A percentile compares a stretch with the other conserved stretches of the same genome.
Conservation (phyloP, 2,113 vertebrate genomes). For the Rhombomys opimus region DNA sequence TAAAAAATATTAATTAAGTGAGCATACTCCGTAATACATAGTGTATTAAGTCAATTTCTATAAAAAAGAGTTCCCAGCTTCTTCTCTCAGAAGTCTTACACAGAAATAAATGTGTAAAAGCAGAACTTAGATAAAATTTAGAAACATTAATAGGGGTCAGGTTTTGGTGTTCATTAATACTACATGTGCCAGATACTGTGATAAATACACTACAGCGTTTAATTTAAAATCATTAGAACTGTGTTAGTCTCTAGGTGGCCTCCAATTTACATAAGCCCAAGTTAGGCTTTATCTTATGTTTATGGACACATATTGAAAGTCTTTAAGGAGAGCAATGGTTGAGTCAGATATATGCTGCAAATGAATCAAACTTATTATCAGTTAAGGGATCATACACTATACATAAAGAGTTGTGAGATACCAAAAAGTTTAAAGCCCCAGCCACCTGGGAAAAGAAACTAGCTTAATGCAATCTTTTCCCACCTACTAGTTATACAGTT, state of each 20-base stretch:
- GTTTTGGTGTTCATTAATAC: neutral
- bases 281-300: neutral
- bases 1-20: neutral
- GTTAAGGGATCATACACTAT: neutral
- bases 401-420: neutral
- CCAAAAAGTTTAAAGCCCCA: no score
- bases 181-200: neutral
- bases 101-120: neutral
- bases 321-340: neutral
- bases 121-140: slow-evolving; percentile 15
- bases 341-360: neutral
- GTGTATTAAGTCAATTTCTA: neutral
- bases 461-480: no score
- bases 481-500: no score
- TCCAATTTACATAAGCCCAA: neutral
- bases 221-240: neutral
- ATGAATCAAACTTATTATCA: neutral
- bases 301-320: neutral
- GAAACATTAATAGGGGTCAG: neutral
- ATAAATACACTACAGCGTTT: neutral
- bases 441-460: no score
- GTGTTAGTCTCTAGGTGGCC: neutral
- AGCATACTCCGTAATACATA: neutral
- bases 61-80: neutral
- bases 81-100: neutral